These are phyloP conservation scores for Pogona vitticeps DNA, from an alignment of 2,113 vertebrate species.

Conservation along the genomic window DNA sequence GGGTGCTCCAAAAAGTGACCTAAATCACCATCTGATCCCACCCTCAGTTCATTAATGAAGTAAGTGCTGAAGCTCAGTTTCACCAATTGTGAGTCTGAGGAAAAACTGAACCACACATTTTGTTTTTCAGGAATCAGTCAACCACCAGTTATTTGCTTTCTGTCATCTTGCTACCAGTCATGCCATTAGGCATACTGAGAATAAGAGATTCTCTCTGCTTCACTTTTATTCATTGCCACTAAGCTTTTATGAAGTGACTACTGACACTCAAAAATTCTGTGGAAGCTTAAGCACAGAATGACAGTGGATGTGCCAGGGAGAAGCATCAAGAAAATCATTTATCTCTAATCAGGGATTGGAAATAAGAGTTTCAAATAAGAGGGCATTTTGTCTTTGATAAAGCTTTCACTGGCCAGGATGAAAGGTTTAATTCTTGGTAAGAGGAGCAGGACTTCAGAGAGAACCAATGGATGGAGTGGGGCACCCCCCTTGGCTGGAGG, in stretches of 20 bases:
- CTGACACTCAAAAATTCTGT: background rate
- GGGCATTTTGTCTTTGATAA: background rate
- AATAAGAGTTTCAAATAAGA: background rate
- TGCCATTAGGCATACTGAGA: no score
- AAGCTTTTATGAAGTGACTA: background rate
- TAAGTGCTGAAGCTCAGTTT: background rate
- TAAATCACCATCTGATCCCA: no score
- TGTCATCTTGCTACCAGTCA: background rate
- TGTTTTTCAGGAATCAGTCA: background rate
- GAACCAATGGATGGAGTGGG: background rate
- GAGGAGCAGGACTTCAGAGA: background rate
- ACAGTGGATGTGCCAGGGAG: no score
- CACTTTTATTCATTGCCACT: background rate
- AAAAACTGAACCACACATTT: background rate
- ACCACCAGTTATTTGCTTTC: background rate
- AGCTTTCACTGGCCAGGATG: background rate
- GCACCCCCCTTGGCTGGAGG: no score
- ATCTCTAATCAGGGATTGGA: background rate
- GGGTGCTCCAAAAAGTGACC: no score
- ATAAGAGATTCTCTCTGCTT: background rate
- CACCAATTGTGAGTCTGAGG: background rate
- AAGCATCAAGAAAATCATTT: background rate
- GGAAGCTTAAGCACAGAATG: background rate
- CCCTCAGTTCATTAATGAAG: background rate
- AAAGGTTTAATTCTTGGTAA: background rate